These are phyloP conservation scores for Brachymystax lenok DNA, from an alignment of 2,797 vertebrate genomes.

Conservation along the genomic window DNA sequence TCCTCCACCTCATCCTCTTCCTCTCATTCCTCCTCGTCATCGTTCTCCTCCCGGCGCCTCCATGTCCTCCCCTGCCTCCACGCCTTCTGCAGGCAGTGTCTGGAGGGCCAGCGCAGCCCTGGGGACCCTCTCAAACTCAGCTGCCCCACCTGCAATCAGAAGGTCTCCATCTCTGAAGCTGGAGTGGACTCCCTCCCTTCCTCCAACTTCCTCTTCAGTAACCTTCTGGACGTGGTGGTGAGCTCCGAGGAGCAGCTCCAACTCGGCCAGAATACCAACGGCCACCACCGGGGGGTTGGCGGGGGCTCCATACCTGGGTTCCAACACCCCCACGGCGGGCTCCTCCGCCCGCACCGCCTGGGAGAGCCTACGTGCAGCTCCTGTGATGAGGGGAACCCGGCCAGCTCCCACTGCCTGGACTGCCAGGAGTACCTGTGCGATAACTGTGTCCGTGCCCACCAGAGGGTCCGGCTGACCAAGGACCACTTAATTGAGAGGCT, in stretches of 20 bases:
- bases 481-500: conserved; percentile 92
- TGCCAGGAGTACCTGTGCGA: conserved; percentile 93
- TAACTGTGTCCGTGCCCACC: conserved; percentile 91
- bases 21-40: conserved; percentile 86
- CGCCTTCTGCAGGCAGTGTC: conserved; percentile 90
- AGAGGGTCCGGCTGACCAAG: conserved; percentile 90
- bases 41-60: conserved; percentile 80
- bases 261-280: conserved; percentile 70
- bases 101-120: conserved; percentile 83
- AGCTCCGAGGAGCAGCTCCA: conserved; percentile 82
- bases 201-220: conserved; percentile 90
- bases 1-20: conserved; percentile 90
- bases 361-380: conserved; percentile 87
- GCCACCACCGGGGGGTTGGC: conserved; percentile 64
- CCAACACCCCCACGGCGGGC: conserved; percentile 66
- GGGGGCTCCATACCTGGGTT: conserved; percentile 56
- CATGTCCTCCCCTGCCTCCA: conserved; percentile 91
- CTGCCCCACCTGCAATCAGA: conserved; percentile 91
- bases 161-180: conserved; percentile 87
- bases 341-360: conserved; percentile 72
- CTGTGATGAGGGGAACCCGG: conserved; percentile 88
- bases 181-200: conserved; percentile 91
- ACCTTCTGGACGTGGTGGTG: conserved; percentile 90
- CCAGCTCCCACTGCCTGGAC: conserved; percentile 90
- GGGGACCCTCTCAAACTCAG: conserved; percentile 86